These are phyloP conservation scores for Microtus ochrogaster DNA, from an alignment of 2,113 vertebrate species.

Conservation along the genomic window DNA sequence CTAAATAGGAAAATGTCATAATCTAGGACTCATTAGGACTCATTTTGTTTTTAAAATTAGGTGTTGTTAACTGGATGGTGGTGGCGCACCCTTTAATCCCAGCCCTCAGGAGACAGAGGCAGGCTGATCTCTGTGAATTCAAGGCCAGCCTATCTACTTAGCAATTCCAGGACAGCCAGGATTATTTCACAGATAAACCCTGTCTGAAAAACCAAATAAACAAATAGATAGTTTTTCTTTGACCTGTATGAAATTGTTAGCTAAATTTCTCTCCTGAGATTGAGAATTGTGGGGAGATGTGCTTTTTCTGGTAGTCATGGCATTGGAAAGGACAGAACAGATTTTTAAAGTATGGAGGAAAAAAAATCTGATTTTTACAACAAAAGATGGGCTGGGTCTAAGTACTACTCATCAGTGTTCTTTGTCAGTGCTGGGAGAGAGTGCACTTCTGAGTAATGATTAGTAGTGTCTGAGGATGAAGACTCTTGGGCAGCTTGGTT, in stretches of 20 bases:
- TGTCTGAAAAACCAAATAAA: no score
- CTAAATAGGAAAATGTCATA: constrained; percentile 27
- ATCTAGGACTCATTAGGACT: not conserved
- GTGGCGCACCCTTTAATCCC: no score
- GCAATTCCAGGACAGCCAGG: no score
- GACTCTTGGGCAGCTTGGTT: not conserved
- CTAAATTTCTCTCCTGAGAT: not conserved
- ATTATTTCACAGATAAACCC: no score
- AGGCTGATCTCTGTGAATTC: no score
- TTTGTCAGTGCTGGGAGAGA: not conserved
- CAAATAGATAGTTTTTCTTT: not conserved
- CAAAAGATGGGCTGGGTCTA: not conserved
- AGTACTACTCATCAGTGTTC: not conserved
- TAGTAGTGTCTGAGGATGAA: not conserved
- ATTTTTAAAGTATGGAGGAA: not conserved
- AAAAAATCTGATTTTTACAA: not conserved
- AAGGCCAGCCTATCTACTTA: no score
- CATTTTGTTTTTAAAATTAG: not conserved
- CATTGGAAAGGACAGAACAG: not conserved
- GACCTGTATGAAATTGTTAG: constrained; percentile 36
- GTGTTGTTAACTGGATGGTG: no score
- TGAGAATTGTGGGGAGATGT: not conserved
- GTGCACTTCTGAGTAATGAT: not conserved
- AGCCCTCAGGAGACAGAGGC: no score
- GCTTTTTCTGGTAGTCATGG: not conserved